phyloP scores from a whole-genome alignment of 2,797 vertebrate genomes.

The Megalops cyprinoides region DNA sequence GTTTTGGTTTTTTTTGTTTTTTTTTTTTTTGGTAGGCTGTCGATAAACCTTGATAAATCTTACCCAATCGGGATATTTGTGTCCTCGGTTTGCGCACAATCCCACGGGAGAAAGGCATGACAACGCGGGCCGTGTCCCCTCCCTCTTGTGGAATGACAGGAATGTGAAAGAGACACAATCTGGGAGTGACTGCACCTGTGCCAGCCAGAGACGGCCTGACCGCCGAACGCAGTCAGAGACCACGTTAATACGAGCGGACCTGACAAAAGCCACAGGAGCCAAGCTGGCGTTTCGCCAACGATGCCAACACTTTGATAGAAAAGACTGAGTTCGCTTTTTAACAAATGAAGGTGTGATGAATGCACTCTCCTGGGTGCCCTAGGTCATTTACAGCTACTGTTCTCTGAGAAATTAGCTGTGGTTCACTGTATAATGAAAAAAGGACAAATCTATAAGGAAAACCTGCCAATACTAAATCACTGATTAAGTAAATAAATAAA shows the following conservation, averaged over 20 bases:
- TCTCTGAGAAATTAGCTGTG: not conserved
- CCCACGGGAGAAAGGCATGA: not conserved
- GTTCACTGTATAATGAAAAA: not conserved
- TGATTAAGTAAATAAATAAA: not conserved
- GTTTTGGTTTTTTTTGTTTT: too few species aligned
- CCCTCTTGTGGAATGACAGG: constrained; percentile 14
- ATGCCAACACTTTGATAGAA: not conserved
- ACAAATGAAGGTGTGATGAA: not conserved
- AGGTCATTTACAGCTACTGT: not conserved
- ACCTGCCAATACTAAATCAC: not conserved
- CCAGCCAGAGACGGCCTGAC: not conserved
- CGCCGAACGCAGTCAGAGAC: not conserved
- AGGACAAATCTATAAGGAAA: not conserved
- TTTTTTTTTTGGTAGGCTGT: too few species aligned
- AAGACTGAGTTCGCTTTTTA: not conserved
- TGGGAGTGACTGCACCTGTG: not conserved
- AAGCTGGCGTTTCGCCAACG: too few species aligned
- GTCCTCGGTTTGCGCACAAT: not conserved
- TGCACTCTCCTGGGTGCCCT: not conserved
- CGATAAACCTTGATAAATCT: not conserved
- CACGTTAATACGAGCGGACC: not conserved
- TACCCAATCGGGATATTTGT: not conserved
- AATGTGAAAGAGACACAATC: constrained; percentile 6
- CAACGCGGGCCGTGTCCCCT: not conserved
- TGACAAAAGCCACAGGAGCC: too few species aligned